phyloP scores from a whole-genome alignment of 92 coral and sea anemone species.

The Epizoanthus illoricatus region DNA sequence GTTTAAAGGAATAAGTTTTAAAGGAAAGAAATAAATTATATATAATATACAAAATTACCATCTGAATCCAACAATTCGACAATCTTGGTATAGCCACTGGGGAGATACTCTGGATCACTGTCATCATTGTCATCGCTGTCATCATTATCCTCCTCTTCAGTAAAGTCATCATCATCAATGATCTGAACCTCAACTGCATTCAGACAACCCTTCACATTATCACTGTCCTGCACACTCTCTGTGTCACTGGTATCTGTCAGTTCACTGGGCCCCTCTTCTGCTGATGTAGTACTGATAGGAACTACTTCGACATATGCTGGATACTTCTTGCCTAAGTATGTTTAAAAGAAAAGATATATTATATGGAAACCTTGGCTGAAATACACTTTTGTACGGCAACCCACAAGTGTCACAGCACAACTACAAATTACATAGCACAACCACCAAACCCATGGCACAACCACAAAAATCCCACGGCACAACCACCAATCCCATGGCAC shows the following conservation, averaged over 20 bases:
- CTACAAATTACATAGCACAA: no score
- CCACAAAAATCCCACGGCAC: no score
- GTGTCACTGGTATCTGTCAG: neutral
- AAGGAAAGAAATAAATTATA: neutral
- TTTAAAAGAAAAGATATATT: neutral
- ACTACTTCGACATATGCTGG: constrained; percentile 43
- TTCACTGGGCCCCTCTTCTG: constrained; percentile 11
- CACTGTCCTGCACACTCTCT: neutral
- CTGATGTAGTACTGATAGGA: constrained; percentile 56
- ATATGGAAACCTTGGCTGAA: no score
- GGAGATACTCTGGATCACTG: constrained; percentile 1
- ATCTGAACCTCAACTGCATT: constrained; percentile 24
- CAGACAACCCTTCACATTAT: constrained; percentile 2
- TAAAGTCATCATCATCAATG: neutral
- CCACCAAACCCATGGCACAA: no score
- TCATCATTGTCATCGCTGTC: neutral
- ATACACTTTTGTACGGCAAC: no score
- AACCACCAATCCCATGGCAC: no score
- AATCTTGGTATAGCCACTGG: neutral
- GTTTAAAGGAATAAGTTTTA: no score
- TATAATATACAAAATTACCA: neutral
- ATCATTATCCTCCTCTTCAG: constrained; percentile 23
- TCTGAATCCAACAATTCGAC: neutral
- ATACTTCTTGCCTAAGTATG: constrained; percentile 45
- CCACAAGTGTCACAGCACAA: no score